Evolutionary conservation across 2,888 invertebrate genomes (phyloP).

Genomic region (Cistogaster globosa): DNA sequence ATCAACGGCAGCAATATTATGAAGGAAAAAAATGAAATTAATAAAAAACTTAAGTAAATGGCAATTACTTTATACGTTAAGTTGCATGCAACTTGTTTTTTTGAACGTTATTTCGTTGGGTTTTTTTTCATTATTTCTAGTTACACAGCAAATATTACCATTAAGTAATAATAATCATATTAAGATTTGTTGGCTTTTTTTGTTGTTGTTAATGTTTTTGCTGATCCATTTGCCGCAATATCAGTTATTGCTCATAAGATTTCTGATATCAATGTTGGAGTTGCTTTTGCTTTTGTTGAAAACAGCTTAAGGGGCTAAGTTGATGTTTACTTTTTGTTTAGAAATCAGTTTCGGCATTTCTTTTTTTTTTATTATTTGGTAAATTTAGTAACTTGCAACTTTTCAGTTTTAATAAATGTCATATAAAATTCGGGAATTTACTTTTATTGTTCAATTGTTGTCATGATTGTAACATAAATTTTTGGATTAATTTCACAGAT

Average conservation of each 20-base stretch:
- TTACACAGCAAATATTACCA: conserved; percentile 48
- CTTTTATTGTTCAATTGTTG: neutral
- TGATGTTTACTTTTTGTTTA: conserved; percentile 35
- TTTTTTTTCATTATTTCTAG: conserved; percentile 41
- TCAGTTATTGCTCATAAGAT: conserved; percentile 35
- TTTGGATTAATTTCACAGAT: neutral
- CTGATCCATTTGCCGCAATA: conserved; percentile 49
- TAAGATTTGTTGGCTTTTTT: conserved; percentile 53
- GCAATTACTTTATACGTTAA: conserved; percentile 67
- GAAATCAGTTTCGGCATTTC: conserved; percentile 16
- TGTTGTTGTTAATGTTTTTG: conserved; percentile 7
- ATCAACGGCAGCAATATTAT: neutral
- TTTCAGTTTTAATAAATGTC: conserved; percentile 46
- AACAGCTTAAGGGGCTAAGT: conserved; percentile 37
- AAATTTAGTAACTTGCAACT: neutral
- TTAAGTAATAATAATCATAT: conserved; percentile 69
- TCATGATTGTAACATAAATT: neutral
- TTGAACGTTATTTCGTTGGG: conserved; percentile 26
- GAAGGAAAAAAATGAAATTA: conserved; percentile 24
- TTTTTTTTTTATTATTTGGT: too few relatives aligned
- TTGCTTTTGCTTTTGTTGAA: conserved; percentile 18
- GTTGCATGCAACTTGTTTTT: conserved; percentile 68
- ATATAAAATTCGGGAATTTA: neutral
- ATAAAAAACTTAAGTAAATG: conserved; percentile 63
- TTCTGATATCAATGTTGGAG: conserved; percentile 15